Evolutionary conservation across 2,113 vertebrate species (phyloP).

Genomic region (Baryphthengus martii): DNA sequence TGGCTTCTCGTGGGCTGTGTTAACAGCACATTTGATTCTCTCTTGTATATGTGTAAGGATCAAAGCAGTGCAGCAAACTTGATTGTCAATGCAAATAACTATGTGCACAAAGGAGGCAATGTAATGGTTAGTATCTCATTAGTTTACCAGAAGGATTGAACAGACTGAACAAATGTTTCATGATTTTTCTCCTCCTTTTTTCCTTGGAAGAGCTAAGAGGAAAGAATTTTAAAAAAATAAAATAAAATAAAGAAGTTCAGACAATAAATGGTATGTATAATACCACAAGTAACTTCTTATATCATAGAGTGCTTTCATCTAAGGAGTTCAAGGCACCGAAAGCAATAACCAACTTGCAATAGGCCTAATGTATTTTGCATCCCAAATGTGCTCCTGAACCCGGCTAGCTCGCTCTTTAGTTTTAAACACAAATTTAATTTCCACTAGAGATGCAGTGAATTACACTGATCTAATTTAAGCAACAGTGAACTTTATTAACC

Average conservation of each 20-base stretch:
- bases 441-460: slow-evolving; percentile 44
- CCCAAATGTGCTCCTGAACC: slow-evolving; percentile 27
- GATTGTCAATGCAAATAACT: neutral
- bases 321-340: neutral
- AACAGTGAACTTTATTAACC: slow-evolving; percentile 68
- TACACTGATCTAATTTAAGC: slow-evolving; percentile 69
- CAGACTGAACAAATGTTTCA: neutral
- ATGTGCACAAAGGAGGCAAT: neutral
- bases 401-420: slow-evolving; percentile 34
- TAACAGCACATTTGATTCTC: neutral
- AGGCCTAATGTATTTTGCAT: slow-evolving; percentile 38
- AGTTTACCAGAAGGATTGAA: neutral
- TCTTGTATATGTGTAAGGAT: neutral
- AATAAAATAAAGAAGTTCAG: neutral
- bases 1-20: neutral
- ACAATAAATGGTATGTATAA: neutral
- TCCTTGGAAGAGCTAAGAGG: neutral
- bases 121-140: neutral
- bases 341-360: neutral
- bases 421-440: slow-evolving; percentile 70
- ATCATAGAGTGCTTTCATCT: neutral
- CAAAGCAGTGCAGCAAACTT: slow-evolving; percentile 10
- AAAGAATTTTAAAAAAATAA: neutral
- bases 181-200: neutral
- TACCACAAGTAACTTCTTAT: neutral